Evolutionary conservation across 2,888 invertebrate species (phyloP).

Genomic region (Heliconius charithonia): DNA sequence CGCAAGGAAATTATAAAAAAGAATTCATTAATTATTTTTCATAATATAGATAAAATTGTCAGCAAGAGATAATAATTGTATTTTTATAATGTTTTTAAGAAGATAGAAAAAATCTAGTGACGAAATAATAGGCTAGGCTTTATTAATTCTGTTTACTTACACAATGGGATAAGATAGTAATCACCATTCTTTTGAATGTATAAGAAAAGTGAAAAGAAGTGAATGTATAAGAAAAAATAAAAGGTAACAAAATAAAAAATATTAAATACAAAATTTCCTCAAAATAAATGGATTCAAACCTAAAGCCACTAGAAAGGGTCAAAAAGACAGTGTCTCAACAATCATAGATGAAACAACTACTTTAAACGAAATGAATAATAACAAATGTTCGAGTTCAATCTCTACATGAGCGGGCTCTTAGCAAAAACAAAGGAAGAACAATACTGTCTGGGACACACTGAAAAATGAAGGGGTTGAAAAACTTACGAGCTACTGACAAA

Average conservation of each 20-base stretch:
- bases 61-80: too few relatives aligned
- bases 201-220: too few relatives aligned
- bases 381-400: constrained; percentile 12
- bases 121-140: too few relatives aligned
- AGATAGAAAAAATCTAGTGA: too few relatives aligned
- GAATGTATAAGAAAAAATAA: too few relatives aligned
- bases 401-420: constrained; percentile 11
- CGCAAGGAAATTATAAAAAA: not conserved
- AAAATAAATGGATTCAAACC: not conserved
- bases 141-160: too few relatives aligned
- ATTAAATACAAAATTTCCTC: not conserved
- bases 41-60: too few relatives aligned
- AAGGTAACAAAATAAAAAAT: too few relatives aligned
- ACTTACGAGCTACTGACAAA: not conserved
- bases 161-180: too few relatives aligned
- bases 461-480: not conserved
- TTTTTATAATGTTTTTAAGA: too few relatives aligned
- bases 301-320: not conserved
- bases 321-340: not conserved
- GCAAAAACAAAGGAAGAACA: constrained; percentile 10
- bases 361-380: not conserved
- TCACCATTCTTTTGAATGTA: too few relatives aligned
- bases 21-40: too few relatives aligned
- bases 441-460: constrained; percentile 4
- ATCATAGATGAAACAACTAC: not conserved